These are phyloP conservation scores for Apis mellifera DNA, from an alignment of 1,140 invertebrate species.

Conservation along the genomic window Amel_HAv3.1 CM009932.2:5437001-5437500, in stretches of 20 bases:
- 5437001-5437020: conserved; percentile 20
- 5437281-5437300: background rate
- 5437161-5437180: conserved; percentile 65
- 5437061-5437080: conserved; percentile 38
- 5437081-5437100: conserved; percentile 23
- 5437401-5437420: too few species aligned
- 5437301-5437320: conserved; percentile 4
- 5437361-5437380: too few species aligned
- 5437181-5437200: conserved; percentile 48
- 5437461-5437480: too few species aligned
- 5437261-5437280: background rate
- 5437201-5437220: conserved; percentile 40
- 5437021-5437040: conserved; percentile 39
- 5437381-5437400: too few species aligned
- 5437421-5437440: too few species aligned
- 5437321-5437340: background rate
- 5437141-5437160: conserved; percentile 68
- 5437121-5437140: conserved; percentile 66
- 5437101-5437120: conserved; percentile 29
- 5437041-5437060: conserved; percentile 38
- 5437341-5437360: background rate
- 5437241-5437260: background rate
- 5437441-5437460: too few species aligned
- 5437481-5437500: too few species aligned
- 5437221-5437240: conserved; percentile 11